These are phyloP conservation scores for Apamea epomidion DNA, from an alignment of 2,888 invertebrate species.

Conservation along the genomic window DNA sequence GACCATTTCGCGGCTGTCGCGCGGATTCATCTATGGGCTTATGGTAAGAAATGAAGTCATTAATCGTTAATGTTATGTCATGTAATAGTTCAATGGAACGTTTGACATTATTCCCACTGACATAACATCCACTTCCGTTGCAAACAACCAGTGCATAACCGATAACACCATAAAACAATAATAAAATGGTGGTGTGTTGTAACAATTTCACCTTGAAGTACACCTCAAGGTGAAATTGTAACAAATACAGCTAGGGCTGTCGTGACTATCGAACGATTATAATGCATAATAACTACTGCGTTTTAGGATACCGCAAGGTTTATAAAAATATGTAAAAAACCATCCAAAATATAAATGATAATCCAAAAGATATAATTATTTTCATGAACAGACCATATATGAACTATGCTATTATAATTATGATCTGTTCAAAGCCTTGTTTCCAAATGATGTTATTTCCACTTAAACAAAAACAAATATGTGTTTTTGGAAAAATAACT, in stretches of 20 bases:
- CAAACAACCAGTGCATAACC: background rate
- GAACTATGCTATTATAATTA: background rate
- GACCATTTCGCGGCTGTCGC: background rate
- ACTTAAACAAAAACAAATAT: too few species aligned
- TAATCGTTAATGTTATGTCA: background rate
- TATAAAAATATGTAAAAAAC: background rate
- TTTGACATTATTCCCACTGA: background rate
- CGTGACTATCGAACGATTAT: constrained; percentile 44
- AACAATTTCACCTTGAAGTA: background rate
- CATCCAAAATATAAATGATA: background rate
- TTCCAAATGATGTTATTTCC: background rate
- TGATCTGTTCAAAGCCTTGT: background rate
- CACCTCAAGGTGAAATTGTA: constrained; percentile 31
- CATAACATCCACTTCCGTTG: constrained; percentile 9
- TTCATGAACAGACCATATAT: background rate
- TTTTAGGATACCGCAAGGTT: constrained; percentile 31
- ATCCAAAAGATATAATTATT: background rate
- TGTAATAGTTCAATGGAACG: background rate
- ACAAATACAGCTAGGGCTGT: constrained; percentile 23
- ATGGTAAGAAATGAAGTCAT: background rate
- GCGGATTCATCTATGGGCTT: background rate
- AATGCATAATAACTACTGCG: constrained; percentile 11
- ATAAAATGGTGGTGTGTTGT: background rate
- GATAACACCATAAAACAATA: constrained; percentile 24
- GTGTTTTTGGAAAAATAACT: too few species aligned